Evolutionary conservation across 2,797 vertebrate species (phyloP).

Genomic region (Morus bassanus): DNA sequence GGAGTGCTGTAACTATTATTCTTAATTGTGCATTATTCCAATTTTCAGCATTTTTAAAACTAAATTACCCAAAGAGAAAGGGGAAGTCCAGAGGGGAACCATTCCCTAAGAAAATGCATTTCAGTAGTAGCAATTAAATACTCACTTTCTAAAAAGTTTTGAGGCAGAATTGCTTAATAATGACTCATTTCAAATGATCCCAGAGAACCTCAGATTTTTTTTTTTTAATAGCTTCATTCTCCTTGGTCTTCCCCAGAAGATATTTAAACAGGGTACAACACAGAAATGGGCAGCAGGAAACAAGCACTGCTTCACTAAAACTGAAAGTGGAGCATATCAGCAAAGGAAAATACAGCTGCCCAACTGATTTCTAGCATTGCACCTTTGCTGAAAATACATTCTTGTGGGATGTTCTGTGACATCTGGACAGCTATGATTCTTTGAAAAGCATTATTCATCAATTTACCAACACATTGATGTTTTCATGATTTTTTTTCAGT

Average conservation of each 20-base stretch:
- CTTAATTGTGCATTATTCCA: neutral
- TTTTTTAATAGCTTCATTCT: conserved; percentile 12
- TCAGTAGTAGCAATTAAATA: conserved; percentile 33
- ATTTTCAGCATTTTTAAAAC: conserved; percentile 10
- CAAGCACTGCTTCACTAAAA: neutral
- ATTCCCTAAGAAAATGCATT: conserved; percentile 5
- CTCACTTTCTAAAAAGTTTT: neutral
- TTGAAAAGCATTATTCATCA: neutral
- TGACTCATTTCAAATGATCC: conserved; percentile 14
- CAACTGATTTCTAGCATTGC: neutral
- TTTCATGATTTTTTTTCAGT: neutral
- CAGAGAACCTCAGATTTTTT: neutral
- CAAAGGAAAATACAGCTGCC: neutral
- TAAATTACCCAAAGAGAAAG: neutral
- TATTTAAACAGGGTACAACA: neutral
- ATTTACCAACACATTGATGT: neutral
- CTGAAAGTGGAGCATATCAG: neutral
- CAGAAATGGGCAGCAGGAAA: neutral
- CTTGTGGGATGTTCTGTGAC: neutral
- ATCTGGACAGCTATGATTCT: neutral
- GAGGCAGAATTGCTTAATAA: conserved; percentile 20
- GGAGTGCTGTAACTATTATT: neutral
- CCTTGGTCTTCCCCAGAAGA: neutral
- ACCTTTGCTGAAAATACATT: neutral
- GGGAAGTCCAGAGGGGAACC: neutral